phyloP scores from a whole-genome alignment of 1,140 invertebrate genomes.

The Tribolium madens region DNA sequence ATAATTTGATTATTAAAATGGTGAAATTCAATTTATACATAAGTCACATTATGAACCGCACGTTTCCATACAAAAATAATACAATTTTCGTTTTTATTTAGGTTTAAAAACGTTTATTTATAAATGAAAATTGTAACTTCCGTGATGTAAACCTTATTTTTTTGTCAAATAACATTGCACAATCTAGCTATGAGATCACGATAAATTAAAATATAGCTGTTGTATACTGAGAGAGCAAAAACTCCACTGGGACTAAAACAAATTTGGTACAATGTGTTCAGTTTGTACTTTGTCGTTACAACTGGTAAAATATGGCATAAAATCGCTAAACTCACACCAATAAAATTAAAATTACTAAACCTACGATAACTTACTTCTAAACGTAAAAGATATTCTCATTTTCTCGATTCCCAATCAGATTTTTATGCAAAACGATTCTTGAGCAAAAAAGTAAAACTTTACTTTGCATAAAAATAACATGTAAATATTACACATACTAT shows the following conservation, averaged over 20 bases:
- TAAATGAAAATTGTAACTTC: too few species aligned
- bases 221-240: slow-evolving; percentile 16
- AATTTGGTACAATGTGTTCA: slow-evolving; percentile 12
- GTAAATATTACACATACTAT: neutral
- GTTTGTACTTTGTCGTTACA: slow-evolving; percentile 20
- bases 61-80: too few species aligned
- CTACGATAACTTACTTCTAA: slow-evolving; percentile 3
- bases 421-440: neutral
- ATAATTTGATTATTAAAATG: too few species aligned
- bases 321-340: neutral
- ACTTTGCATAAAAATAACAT: neutral
- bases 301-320: slow-evolving; percentile 5
- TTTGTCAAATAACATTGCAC: slow-evolving; percentile 35
- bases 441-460: too few species aligned
- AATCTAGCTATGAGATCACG: slow-evolving; percentile 33
- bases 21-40: too few species aligned
- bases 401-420: neutral
- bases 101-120: too few species aligned
- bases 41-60: too few species aligned
- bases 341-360: slow-evolving; percentile 1
- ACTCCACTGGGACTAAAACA: neutral
- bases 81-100: too few species aligned
- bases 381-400: slow-evolving; percentile 7
- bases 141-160: too few species aligned
- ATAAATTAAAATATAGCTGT: neutral